A percentile compares a stretch with the other conserved stretches of the same genome.
Evolutionary conservation across 2,113 vertebrate species (phyloP).

Genomic region (Diphyllodes magnificus): DNA sequence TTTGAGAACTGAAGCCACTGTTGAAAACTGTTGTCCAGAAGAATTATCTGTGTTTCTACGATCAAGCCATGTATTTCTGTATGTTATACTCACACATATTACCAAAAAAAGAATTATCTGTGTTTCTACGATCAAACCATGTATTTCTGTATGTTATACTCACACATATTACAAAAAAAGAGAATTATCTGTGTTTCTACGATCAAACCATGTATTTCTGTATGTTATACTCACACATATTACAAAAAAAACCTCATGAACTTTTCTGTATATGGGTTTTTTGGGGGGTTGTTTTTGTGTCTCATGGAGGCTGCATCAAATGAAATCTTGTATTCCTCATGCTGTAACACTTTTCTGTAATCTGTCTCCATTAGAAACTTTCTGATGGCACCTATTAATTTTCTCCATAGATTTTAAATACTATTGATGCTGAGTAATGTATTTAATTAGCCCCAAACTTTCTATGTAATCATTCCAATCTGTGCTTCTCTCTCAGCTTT

Average conservation of each 20-base stretch:
- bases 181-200: background rate
- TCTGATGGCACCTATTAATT: conserved; percentile 70
- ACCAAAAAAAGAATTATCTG: background rate
- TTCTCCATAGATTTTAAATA: conserved; percentile 63
- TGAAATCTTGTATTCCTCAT: conserved; percentile 27
- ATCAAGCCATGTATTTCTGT: background rate
- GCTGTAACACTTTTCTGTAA: conserved; percentile 72
- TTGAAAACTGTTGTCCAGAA: background rate
- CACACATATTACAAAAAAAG: background rate
- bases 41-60: background rate
- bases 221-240: background rate
- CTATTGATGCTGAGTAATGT: conserved; percentile 66
- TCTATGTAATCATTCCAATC: conserved; percentile 76
- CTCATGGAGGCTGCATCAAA: background rate
- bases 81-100: background rate
- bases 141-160: background rate
- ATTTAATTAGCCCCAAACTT: conserved; percentile 69
- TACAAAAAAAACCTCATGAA: background rate
- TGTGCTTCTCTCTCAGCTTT: conserved; percentile 58
- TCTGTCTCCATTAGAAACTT: conserved; percentile 57
- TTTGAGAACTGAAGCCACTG: background rate
- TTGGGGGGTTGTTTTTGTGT: background rate
- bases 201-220: background rate
- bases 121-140: background rate
- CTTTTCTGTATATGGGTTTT: background rate